phyloP scores from a whole-genome alignment of 2,888 invertebrate species.

The Tineola bisselliella region DNA sequence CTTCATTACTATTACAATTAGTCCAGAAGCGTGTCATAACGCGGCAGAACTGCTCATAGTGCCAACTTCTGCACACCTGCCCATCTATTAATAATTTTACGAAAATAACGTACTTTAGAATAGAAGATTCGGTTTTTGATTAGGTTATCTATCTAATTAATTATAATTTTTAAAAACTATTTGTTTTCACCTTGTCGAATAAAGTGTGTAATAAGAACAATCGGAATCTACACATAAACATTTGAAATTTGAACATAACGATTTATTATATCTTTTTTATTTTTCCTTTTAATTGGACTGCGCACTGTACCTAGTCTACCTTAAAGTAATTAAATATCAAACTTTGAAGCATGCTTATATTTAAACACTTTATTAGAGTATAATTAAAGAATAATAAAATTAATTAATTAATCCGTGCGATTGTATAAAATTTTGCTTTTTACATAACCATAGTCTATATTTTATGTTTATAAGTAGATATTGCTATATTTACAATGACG shows the following conservation, averaged over 20 bases:
- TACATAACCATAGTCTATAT: not conserved
- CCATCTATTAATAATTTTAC: slow-evolving; percentile 60
- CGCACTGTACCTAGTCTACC: too few relatives aligned
- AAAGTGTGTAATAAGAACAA: too few relatives aligned
- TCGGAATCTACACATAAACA: too few relatives aligned
- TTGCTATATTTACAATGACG: slow-evolving; percentile 12
- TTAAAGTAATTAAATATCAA: too few relatives aligned
- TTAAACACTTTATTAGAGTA: too few relatives aligned
- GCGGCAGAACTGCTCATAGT: slow-evolving; percentile 32
- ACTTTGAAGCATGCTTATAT: too few relatives aligned
- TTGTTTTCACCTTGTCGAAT: too few relatives aligned
- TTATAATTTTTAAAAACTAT: too few relatives aligned
- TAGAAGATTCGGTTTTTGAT: not conserved
- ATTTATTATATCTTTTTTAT: not conserved
- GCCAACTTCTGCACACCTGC: slow-evolving; percentile 60
- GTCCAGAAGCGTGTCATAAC: slow-evolving; percentile 47
- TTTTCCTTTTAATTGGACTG: too few relatives aligned
- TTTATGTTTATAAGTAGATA: not conserved
- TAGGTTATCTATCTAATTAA: not conserved
- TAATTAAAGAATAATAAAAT: too few relatives aligned
- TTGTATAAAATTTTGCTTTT: too few relatives aligned
- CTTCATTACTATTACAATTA: slow-evolving; percentile 49
- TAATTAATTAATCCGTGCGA: too few relatives aligned
- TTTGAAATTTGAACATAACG: not conserved
- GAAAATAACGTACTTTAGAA: slow-evolving; percentile 36